phyloP scores from a whole-genome alignment of 2,113 vertebrate species.

The Anguilla japonica region DNA sequence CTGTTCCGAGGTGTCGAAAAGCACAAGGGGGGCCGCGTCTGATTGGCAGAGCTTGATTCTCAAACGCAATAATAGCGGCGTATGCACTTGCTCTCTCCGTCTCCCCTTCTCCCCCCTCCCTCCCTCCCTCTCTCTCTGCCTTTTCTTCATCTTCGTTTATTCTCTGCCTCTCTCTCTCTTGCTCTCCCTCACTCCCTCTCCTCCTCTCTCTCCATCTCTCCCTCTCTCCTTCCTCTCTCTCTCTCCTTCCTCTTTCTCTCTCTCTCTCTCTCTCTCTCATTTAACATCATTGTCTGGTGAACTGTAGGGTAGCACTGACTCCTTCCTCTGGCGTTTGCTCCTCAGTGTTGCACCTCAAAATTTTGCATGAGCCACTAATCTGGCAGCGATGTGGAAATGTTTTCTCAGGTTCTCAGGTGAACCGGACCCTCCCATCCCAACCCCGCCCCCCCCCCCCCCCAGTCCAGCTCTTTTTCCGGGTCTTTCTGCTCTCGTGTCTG shows the following conservation, averaged over 20 bases:
- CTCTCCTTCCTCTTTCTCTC: slow-evolving; percentile 56
- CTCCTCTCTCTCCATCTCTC: not conserved
- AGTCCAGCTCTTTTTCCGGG: slow-evolving; percentile 32
- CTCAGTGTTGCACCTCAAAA: slow-evolving; percentile 64
- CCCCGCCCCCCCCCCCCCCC: slow-evolving; percentile 25
- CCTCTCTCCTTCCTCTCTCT: slow-evolving; percentile 6
- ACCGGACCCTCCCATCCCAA: not conserved
- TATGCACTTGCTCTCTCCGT: not conserved
- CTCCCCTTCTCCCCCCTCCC: not conserved
- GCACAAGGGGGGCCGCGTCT: not conserved
- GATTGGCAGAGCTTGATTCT: not conserved
- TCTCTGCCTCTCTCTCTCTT: too few species aligned
- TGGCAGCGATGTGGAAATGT: slow-evolving; percentile 69
- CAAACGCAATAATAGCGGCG: slow-evolving; percentile 44
- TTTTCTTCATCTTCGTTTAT: not conserved
- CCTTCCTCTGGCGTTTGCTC: slow-evolving; percentile 70
- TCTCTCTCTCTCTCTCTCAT: not conserved
- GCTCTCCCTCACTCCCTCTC: not conserved
- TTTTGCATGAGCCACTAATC: slow-evolving; percentile 80
- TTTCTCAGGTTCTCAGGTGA: slow-evolving; percentile 35
- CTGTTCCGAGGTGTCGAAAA: not conserved
- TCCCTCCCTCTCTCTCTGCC: not conserved
- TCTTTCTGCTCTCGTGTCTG: slow-evolving; percentile 17
- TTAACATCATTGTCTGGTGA: slow-evolving; percentile 53
- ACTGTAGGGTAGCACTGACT: slow-evolving; percentile 67